Conservation (phyloP, 2,888 invertebrate species). For the Scaptomyza tumidula region DNA sequence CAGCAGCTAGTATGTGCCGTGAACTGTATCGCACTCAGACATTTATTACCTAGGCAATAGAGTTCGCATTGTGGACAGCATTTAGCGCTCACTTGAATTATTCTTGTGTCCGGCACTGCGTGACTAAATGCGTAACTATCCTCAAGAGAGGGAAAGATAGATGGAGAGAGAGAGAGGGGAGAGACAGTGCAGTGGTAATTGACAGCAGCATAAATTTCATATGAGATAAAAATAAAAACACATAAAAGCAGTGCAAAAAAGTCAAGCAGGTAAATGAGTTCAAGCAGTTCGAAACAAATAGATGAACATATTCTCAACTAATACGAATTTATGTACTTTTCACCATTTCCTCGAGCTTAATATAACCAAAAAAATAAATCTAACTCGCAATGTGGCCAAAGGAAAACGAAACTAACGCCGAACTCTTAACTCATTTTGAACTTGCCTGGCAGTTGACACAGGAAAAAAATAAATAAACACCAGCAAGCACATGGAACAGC, state of each 20-base stretch:
- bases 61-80: slow-evolving; percentile 36
- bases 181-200: neutral
- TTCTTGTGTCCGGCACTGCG: slow-evolving; percentile 23
- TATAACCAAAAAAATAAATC: slow-evolving; percentile 2
- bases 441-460: slow-evolving; percentile 34
- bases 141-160: neutral
- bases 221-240: neutral
- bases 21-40: slow-evolving; percentile 52
- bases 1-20: slow-evolving; percentile 1
- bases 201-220: neutral
- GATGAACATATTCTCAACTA: neutral
- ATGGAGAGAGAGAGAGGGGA: neutral
- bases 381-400: slow-evolving; percentile 1
- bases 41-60: slow-evolving; percentile 75
- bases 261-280: neutral
- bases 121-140: slow-evolving; percentile 45
- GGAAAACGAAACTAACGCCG: slow-evolving; percentile 51
- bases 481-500: slow-evolving; percentile 6
- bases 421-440: slow-evolving; percentile 71
- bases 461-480: slow-evolving; percentile 5
- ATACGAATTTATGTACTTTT: neutral
- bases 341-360: neutral
- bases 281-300: neutral
- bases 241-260: neutral
- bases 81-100: slow-evolving; percentile 29